phyloP scores from a whole-genome alignment of 2,888 invertebrate species.

The Troilus luridus region DNA sequence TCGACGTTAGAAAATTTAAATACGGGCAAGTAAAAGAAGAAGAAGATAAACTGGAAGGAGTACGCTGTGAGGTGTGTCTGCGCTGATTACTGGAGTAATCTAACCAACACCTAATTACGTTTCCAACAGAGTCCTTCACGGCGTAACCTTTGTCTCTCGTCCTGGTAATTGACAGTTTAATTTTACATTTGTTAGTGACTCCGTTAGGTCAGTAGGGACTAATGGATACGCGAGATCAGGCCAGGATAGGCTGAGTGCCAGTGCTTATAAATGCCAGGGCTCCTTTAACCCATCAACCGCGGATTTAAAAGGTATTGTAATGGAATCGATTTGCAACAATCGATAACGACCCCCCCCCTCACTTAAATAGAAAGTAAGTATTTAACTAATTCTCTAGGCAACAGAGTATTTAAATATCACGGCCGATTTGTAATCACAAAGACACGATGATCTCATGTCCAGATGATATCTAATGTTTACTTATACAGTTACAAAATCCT shows the following conservation, averaged over 20 bases:
- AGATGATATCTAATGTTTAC: background rate
- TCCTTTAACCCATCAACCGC: background rate
- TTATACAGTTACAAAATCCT: no score
- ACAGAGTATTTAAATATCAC: background rate
- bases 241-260: background rate
- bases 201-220: background rate
- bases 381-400: background rate
- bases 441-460: background rate
- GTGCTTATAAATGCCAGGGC: background rate
- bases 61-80: background rate
- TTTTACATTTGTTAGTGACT: background rate
- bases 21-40: background rate
- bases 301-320: slow-evolving; percentile 1
- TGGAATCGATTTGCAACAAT: background rate
- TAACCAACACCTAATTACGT: background rate
- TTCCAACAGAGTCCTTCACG: background rate
- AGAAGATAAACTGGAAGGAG: background rate
- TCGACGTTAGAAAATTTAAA: slow-evolving; percentile 9
- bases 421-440: background rate
- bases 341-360: background rate
- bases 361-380: background rate
- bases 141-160: background rate
- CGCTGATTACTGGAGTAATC: background rate
- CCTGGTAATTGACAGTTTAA: background rate
- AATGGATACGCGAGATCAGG: background rate